Percentiles rank a stretch among this genome's conserved stretches.
Conservation (phyloP, 1,140 invertebrate genomes). For the Brachionus rubens region DNA sequence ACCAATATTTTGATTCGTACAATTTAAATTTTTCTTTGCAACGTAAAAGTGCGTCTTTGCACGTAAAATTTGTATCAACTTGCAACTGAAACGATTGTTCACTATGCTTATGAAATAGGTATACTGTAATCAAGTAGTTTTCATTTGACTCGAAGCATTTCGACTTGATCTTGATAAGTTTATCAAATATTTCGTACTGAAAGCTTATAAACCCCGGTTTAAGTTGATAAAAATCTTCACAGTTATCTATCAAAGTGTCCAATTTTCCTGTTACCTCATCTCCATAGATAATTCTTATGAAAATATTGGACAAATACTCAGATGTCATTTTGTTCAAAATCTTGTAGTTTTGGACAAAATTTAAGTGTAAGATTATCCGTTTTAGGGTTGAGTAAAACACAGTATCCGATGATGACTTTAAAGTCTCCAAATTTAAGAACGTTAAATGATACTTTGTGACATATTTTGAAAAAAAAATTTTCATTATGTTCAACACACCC, state of each 20-base stretch:
- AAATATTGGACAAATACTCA: background rate
- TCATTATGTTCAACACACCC: background rate
- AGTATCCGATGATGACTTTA: background rate
- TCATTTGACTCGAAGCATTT: constrained; percentile 9
- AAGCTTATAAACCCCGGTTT: constrained; percentile 14
- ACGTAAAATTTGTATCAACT: constrained; percentile 20
- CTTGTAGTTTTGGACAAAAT: background rate
- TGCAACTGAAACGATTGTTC: constrained; percentile 29
- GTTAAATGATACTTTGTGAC: background rate
- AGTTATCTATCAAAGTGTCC: constrained; percentile 1
- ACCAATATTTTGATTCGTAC: constrained; percentile 41
- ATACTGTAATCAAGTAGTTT: constrained; percentile 22
- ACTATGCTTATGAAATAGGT: constrained; percentile 41
- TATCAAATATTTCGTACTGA: constrained; percentile 26
- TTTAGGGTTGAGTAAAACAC: constrained; percentile 18
- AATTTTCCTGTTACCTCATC: background rate
- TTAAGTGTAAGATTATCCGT: background rate
- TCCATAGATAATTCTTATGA: background rate
- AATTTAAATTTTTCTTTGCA: constrained; percentile 26
- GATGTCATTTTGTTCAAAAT: constrained; percentile 19
- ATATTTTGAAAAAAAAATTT: constrained; percentile 37
- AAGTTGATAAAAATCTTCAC: background rate
- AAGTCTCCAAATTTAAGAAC: background rate
- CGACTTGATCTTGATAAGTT: background rate
- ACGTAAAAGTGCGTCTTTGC: background rate